A percentile compares a stretch with the other conserved stretches of the same genome.
phyloP scores from a whole-genome alignment of 2,797 vertebrate species.

The Karalla daura region DNA sequence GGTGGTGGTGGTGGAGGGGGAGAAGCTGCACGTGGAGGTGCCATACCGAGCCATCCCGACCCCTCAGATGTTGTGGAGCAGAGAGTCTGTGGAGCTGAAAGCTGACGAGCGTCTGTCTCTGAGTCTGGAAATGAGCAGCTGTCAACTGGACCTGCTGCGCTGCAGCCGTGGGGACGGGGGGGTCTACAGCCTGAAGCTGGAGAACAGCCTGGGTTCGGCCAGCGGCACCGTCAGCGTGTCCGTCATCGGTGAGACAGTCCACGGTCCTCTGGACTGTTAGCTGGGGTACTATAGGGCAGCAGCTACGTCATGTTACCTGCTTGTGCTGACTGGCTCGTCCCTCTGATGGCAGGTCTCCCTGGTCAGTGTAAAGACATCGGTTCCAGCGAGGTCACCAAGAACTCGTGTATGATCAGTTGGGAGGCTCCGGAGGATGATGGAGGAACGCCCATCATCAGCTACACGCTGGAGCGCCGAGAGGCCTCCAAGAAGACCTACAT shows the following conservation, averaged over 20 bases:
- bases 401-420: slow-evolving; percentile 94
- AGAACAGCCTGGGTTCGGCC: slow-evolving; percentile 92
- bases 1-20: slow-evolving; percentile 92
- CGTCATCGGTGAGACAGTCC: slow-evolving; percentile 95
- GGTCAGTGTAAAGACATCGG: slow-evolving; percentile 94
- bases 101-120: slow-evolving; percentile 88
- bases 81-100: slow-evolving; percentile 91
- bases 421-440: slow-evolving; percentile 95
- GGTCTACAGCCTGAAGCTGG: slow-evolving; percentile 90
- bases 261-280: too few species aligned
- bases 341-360: slow-evolving; percentile 90
- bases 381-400: slow-evolving; percentile 92
- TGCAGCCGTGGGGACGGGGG: slow-evolving; percentile 91
- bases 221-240: slow-evolving; percentile 92
- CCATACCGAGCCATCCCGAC: slow-evolving; percentile 94
- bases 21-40: slow-evolving; percentile 92
- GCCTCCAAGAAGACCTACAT: slow-evolving; percentile 95
- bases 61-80: slow-evolving; percentile 94
- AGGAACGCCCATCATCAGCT: slow-evolving; percentile 92
- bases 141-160: slow-evolving; percentile 91
- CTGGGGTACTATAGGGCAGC: too few species aligned
- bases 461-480: slow-evolving; percentile 94
- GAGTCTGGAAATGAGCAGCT: slow-evolving; percentile 89
- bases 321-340: background rate
- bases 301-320: background rate